Base-by-base conservation (phyloP, 2,888 invertebrate genomes). In the Orchesellides sinensis region DNA sequence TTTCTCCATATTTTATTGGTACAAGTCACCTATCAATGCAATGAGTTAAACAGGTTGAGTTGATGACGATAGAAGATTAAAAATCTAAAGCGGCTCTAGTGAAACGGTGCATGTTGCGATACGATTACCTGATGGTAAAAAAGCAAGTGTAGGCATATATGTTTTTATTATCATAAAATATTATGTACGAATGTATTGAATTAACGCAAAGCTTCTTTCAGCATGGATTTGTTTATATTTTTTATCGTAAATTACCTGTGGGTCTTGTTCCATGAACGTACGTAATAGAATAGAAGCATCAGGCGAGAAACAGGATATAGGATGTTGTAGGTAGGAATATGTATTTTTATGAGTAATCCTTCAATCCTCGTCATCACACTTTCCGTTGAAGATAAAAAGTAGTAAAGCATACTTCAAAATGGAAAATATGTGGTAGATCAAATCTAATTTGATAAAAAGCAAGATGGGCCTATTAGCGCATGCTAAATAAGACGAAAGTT, bases 401-500 rank as follows among this genome's bases (percentile, higher is more conserved):
- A 19, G 1, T 21, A 29, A 45, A 40, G 4, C 65, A 40, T 32
- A 12, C 40, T 21, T 40, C 40, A 40, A 40, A 17, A 65, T 65
- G 65, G 65, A 65, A 35, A 65, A 65, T 40, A 6, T 40, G 45
- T 40, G 40, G 45, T 23, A 63, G 19, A 45, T 21, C 8, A 61
- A 32, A 23, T 23, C 23, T 4, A 61, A 32, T 29, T 29, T 19
- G 65, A 65, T 65, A 65, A 17, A n/a, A 61, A 17, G 45, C 17
- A 23, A 45, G 45, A 65, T 65, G 65, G 12, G 14, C 65, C 19
- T n/a, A 65, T 65, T 65, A 65, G 65, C 65, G 45, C 21, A 61
- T 32, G 61, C 32, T 56, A 56, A 56, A 56, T 23, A 27, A 56
- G 10, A 27, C 23, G 56, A 56, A n/a, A n/a, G n/a, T n/a, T n/a